These are phyloP conservation scores for Gonocerus acuteangulatus DNA, from an alignment of 2,888 invertebrate genomes.

Conservation along the genomic window DNA sequence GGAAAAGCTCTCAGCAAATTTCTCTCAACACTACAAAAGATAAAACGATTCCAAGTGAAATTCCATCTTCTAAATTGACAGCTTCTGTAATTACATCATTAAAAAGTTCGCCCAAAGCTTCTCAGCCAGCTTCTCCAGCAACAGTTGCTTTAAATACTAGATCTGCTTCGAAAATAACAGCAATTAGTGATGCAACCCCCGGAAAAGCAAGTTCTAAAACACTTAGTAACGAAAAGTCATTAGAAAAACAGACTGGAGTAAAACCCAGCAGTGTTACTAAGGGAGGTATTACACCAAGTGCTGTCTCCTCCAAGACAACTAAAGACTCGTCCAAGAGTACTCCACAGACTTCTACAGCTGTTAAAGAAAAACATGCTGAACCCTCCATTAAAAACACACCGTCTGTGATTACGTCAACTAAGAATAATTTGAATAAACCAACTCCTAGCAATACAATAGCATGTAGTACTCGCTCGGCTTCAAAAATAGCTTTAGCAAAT, in stretches of 20 bases:
- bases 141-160: constrained; percentile 23
- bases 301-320: too few species aligned
- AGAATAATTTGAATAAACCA: too few species aligned
- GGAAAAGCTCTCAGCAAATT: not conserved
- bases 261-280: too few species aligned
- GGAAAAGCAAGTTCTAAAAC: not conserved
- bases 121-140: constrained; percentile 3
- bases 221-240: not conserved
- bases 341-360: too few species aligned
- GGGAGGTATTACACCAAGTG: too few species aligned
- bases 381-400: too few species aligned
- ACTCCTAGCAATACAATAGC: constrained; percentile 16
- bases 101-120: not conserved
- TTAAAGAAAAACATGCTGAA: too few species aligned
- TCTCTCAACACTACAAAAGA: not conserved
- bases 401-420: too few species aligned
- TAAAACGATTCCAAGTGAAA: not conserved
- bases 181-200: not conserved
- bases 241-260: not conserved
- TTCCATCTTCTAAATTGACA: not conserved
- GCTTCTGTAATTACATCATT: constrained; percentile 6
- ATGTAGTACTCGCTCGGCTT: constrained; percentile 10
- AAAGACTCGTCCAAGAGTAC: too few species aligned
- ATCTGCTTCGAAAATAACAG: constrained; percentile 7
- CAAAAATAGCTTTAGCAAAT: constrained; percentile 22